Conservation (phyloP, 2,797 vertebrate species). For the Muscicapa comitata region DNA sequence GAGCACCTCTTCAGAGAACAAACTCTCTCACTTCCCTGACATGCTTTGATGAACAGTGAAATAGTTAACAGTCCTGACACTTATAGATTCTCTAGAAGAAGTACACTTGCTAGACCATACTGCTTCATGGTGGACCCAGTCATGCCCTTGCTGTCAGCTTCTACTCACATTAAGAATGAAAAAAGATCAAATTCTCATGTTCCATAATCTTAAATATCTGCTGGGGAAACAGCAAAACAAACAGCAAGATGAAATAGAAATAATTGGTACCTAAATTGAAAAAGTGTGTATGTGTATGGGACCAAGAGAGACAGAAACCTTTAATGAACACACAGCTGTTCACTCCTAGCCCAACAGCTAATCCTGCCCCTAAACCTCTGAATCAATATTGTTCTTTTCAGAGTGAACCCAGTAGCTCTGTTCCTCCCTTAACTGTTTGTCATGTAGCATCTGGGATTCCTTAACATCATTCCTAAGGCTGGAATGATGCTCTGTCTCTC, state of each 20-base stretch:
- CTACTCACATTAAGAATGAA: background rate
- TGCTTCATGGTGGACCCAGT: background rate
- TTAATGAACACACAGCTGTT: background rate
- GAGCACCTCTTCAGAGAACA: background rate
- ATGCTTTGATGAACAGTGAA: constrained; percentile 31
- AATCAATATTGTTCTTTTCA: background rate
- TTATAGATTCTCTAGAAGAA: background rate
- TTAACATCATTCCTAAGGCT: background rate
- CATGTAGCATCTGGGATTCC: background rate
- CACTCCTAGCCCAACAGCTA: background rate
- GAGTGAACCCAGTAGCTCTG: background rate
- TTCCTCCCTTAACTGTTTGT: background rate
- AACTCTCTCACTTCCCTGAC: constrained; percentile 9
- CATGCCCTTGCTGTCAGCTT: background rate
- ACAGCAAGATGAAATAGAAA: background rate
- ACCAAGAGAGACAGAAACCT: background rate
- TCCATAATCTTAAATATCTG: background rate
- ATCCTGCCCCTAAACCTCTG: background rate
- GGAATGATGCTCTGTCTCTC: background rate
- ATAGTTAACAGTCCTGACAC: constrained; percentile 22
- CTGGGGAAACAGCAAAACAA: background rate
- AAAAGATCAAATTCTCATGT: background rate
- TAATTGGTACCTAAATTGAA: background rate
- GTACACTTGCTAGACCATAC: background rate
- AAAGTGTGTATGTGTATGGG: background rate